These are phyloP conservation scores for Polyergus mexicanus DNA, from an alignment of 1,140 invertebrate genomes.

Conservation along the genomic window DNA sequence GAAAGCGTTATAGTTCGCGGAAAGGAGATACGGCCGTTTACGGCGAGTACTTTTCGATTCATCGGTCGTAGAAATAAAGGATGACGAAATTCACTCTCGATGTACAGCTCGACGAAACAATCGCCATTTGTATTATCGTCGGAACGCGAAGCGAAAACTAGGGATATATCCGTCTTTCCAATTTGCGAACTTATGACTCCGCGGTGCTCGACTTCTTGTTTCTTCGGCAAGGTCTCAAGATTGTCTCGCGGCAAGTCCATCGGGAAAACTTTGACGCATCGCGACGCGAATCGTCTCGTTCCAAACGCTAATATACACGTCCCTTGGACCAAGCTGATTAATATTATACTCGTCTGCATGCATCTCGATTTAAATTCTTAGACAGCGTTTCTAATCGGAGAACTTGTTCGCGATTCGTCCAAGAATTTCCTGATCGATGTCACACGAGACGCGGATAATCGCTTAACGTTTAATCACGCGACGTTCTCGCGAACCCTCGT, in stretches of 20 bases:
- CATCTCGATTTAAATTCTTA: neutral
- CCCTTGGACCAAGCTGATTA: neutral
- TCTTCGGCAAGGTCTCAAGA: neutral
- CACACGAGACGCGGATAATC: neutral
- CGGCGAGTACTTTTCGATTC: neutral
- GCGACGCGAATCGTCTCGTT: conserved; percentile 3
- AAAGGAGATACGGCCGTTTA: neutral
- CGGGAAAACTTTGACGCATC: neutral
- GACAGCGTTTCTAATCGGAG: neutral
- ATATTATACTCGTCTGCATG: neutral
- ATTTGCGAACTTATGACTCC: neutral
- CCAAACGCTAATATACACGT: neutral
- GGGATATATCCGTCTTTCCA: neutral
- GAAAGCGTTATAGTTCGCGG: neutral
- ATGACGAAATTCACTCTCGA: conserved; percentile 30
- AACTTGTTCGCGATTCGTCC: neutral
- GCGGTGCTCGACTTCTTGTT: neutral
- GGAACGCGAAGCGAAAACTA: neutral
- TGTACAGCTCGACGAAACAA: neutral
- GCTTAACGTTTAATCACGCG: neutral
- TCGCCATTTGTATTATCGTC: conserved; percentile 44
- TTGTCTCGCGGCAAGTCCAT: neutral
- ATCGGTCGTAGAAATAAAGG: neutral
- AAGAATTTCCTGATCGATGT: neutral
- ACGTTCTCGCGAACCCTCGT: neutral